Conservation (phyloP, 1,140 invertebrate species). For the Lanistes nyassanus region DNA sequence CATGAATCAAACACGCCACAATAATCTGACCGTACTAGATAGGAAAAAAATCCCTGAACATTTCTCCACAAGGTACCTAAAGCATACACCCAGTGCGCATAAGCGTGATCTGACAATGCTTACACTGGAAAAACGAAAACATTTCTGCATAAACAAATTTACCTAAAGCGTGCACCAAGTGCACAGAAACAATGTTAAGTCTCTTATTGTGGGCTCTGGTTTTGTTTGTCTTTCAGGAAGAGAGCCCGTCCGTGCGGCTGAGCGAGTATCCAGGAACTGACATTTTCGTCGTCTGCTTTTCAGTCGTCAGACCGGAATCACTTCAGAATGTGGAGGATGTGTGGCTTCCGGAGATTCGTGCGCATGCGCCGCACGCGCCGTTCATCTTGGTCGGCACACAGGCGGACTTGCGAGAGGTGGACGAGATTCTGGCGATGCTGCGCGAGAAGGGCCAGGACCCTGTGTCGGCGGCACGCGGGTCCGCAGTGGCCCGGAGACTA, state of each 20-base stretch:
- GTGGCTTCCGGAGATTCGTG: constrained; percentile 49
- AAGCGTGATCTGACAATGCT: too few relatives aligned
- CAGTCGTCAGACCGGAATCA: constrained; percentile 46
- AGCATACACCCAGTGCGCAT: too few relatives aligned
- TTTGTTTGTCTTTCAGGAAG: constrained; percentile 33
- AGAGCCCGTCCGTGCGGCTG: constrained; percentile 30
- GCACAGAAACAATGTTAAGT: not conserved
- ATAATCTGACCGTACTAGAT: not conserved
- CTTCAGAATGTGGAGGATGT: constrained; percentile 50
- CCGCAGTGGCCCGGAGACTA: constrained; percentile 32
- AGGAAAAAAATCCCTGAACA: too few relatives aligned
- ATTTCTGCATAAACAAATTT: not conserved
- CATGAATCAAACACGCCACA: not conserved
- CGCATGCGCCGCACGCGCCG: constrained; percentile 39
- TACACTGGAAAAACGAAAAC: too few relatives aligned
- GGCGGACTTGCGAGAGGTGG: constrained; percentile 45
- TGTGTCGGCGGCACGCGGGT: constrained; percentile 35
- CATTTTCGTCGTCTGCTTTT: constrained; percentile 58
- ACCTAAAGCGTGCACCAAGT: not conserved
- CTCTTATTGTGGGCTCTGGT: not conserved
- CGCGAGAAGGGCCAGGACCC: constrained; percentile 27
- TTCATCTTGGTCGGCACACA: constrained; percentile 54
- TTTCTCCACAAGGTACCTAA: too few relatives aligned
- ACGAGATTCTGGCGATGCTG: constrained; percentile 31
- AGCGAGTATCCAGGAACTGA: constrained; percentile 42